Evolutionary conservation across 1,140 invertebrate genomes (phyloP).

Genomic region (Drosophila parabipectinata): DNA sequence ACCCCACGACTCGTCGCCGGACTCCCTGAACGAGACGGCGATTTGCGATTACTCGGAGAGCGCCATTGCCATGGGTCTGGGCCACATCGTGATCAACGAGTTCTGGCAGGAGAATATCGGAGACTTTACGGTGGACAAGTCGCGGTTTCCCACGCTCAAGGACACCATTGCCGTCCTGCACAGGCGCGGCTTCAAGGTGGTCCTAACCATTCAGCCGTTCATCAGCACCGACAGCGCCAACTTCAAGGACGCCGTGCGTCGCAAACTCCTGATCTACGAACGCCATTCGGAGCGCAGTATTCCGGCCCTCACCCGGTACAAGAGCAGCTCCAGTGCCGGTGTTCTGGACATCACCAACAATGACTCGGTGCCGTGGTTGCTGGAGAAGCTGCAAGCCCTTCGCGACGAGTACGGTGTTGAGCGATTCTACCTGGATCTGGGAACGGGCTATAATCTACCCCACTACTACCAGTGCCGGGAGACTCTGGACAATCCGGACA

Average conservation of each 20-base stretch:
- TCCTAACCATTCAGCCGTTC: slow-evolving; percentile 93
- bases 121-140: slow-evolving; percentile 90
- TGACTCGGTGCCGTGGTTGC: slow-evolving; percentile 91
- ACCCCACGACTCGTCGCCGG: slow-evolving; percentile 87
- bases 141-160: slow-evolving; percentile 90
- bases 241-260: slow-evolving; percentile 90
- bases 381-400: slow-evolving; percentile 89
- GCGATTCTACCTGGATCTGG: slow-evolving; percentile 95
- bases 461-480: slow-evolving; percentile 92
- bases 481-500: slow-evolving; percentile 90
- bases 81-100: slow-evolving; percentile 92
- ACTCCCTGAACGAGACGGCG: slow-evolving; percentile 87
- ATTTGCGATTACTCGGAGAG: slow-evolving; percentile 93
- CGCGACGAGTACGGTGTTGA: slow-evolving; percentile 91
- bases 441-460: slow-evolving; percentile 94
- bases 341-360: slow-evolving; percentile 94
- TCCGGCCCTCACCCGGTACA: slow-evolving; percentile 91
- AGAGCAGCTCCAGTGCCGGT: slow-evolving; percentile 90
- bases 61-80: slow-evolving; percentile 90
- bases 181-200: slow-evolving; percentile 92
- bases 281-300: slow-evolving; percentile 89
- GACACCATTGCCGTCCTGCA: slow-evolving; percentile 92
- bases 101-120: slow-evolving; percentile 93
- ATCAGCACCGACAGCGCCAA: slow-evolving; percentile 93
- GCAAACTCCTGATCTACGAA: slow-evolving; percentile 89